Conservation (phyloP, 2,888 invertebrate genomes). For the Orthosia incerta region DNA sequence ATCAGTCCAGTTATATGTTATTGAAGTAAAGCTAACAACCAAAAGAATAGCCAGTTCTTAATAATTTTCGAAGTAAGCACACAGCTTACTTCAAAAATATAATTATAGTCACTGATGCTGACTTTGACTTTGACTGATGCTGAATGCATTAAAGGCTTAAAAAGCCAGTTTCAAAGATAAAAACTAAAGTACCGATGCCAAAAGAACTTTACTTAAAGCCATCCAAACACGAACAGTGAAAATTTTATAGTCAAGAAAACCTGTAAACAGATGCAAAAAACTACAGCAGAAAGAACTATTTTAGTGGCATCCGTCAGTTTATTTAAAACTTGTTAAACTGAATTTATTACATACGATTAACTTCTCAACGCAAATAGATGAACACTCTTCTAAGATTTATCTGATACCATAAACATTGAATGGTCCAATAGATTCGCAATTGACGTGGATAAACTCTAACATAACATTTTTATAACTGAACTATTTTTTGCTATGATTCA, state of each 20-base stretch:
- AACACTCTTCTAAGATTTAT: constrained; percentile 47
- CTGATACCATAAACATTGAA: constrained; percentile 45
- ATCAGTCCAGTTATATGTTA: no score
- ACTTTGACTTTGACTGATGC: no score
- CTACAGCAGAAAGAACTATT: neutral
- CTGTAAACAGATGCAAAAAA: constrained; percentile 10
- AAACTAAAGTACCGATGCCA: neutral
- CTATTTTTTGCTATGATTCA: constrained; percentile 40
- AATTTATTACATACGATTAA: constrained; percentile 42
- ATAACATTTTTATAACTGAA: constrained; percentile 14
- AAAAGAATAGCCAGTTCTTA: no score
- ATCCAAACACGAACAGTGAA: neutral
- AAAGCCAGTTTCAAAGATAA: neutral
- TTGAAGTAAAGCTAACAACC: no score
- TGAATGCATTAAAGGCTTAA: neutral
- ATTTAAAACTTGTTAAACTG: constrained; percentile 33
- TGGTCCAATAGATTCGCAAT: constrained; percentile 26
- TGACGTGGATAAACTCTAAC: constrained; percentile 20
- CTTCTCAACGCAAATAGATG: constrained; percentile 35
- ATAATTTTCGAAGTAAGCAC: no score
- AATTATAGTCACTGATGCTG: no score
- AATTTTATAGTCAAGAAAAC: neutral
- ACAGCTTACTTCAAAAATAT: no score
- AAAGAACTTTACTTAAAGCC: neutral
- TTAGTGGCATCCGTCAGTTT: neutral